Conservation (phyloP, 1,140 invertebrate genomes). For the Phthorimaea operculella region DNA sequence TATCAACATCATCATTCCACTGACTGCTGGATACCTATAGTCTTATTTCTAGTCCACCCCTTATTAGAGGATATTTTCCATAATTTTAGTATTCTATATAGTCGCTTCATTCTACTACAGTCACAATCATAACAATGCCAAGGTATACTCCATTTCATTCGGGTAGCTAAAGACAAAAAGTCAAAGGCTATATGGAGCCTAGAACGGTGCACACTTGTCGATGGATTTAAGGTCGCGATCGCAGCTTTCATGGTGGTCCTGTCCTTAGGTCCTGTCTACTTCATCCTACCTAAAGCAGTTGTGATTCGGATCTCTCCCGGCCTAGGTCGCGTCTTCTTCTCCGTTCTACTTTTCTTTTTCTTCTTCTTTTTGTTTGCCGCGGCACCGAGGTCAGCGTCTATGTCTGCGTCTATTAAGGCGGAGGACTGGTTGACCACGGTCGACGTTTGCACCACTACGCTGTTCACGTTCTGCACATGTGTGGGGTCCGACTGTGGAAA, state of each 20-base stretch:
- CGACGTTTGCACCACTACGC: constrained; percentile 70
- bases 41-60: no score
- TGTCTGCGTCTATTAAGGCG: constrained; percentile 30
- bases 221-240: no score
- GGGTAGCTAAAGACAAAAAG: background rate
- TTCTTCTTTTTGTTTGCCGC: constrained; percentile 90
- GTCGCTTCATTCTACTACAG: no score
- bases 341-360: constrained; percentile 82
- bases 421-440: constrained; percentile 68
- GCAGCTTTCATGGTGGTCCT: background rate
- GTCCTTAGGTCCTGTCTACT: no score
- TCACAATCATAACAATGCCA: no score
- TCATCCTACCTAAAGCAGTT: constrained; percentile 71
- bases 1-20: no score
- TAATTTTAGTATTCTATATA: background rate
- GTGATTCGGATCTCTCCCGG: constrained; percentile 85
- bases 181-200: background rate
- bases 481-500: no score
- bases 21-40: no score
- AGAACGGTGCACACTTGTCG: background rate
- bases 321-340: constrained; percentile 82
- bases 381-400: constrained; percentile 64
- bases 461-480: constrained; percentile 19
- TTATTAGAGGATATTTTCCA: constrained; percentile 2
- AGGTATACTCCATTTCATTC: no score